phyloP scores from a whole-genome alignment of 2,888 invertebrate genomes.

The Hemaris fuciformis region DNA sequence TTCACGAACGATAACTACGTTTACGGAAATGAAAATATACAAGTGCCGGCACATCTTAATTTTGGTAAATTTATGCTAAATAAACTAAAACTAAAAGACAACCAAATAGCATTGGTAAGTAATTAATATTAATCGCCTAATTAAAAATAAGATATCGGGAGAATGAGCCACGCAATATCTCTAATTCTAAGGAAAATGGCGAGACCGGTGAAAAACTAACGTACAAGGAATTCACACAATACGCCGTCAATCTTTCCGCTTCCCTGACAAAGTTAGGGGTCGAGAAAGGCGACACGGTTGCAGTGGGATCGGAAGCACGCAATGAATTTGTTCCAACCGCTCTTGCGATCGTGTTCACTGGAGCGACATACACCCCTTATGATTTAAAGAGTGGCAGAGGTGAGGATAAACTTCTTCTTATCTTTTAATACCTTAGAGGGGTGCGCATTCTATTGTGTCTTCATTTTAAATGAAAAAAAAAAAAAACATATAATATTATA shows the following conservation, averaged over 20 bases:
- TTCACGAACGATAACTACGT: conserved; percentile 41
- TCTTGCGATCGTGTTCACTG: conserved; percentile 72
- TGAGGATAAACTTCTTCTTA: conserved; percentile 34
- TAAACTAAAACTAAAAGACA: conserved; percentile 33
- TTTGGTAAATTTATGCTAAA: conserved; percentile 62
- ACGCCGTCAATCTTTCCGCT: conserved; percentile 75
- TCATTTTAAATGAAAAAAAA: background rate
- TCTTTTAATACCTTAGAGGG: conserved; percentile 22
- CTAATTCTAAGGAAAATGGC: conserved; percentile 70
- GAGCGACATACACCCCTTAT: conserved; percentile 56
- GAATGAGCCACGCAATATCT: too few relatives aligned
- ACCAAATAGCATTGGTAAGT: conserved; percentile 57
- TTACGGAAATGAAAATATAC: conserved; percentile 47
- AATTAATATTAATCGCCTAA: background rate
- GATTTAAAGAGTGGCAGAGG: conserved; percentile 53
- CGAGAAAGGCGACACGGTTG: conserved; percentile 75
- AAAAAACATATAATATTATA: too few relatives aligned
- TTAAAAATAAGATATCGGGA: background rate
- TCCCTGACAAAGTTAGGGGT: conserved; percentile 74
- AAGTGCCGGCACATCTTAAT: conserved; percentile 61
- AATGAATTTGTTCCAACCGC: conserved; percentile 76
- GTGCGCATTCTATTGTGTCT: background rate
- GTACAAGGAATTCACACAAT: conserved; percentile 75
- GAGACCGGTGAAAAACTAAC: conserved; percentile 76
- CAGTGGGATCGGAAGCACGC: conserved; percentile 83